Conservation (phyloP, 2,888 invertebrate genomes). For the Plagodis pulveraria region DNA sequence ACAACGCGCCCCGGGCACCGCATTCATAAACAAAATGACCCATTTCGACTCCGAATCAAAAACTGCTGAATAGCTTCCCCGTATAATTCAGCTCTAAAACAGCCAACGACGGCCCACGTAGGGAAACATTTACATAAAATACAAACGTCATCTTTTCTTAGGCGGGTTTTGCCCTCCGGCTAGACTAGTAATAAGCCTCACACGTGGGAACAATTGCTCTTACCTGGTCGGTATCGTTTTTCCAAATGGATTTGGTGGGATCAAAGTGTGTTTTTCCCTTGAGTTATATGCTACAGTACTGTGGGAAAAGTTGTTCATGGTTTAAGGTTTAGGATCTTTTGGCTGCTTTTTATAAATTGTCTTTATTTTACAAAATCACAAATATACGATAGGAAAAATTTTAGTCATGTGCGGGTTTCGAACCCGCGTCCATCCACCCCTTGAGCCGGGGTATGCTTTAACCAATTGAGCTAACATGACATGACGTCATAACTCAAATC, state of each 20-base stretch:
- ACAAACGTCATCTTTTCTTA: slow-evolving; percentile 44
- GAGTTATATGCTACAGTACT: slow-evolving; percentile 2
- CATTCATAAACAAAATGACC: slow-evolving; percentile 44
- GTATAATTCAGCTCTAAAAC: slow-evolving; percentile 43
- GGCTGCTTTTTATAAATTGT: too few relatives aligned
- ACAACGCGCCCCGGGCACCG: slow-evolving; percentile 33
- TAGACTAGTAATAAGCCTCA: slow-evolving; percentile 47
- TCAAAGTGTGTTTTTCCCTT: slow-evolving; percentile 26
- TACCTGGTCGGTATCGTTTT: slow-evolving; percentile 41
- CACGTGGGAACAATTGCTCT: slow-evolving; percentile 57
- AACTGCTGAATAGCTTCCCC: slow-evolving; percentile 42
- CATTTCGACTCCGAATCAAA: slow-evolving; percentile 42
- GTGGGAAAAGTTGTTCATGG: too few relatives aligned
- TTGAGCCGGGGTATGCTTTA: too few relatives aligned
- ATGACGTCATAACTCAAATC: too few relatives aligned
- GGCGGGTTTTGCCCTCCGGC: slow-evolving; percentile 34
- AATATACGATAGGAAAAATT: too few relatives aligned
- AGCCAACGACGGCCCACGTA: slow-evolving; percentile 38
- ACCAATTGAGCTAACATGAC: too few relatives aligned
- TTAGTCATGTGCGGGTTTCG: too few relatives aligned
- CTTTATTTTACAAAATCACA: too few relatives aligned
- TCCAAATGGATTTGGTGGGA: slow-evolving; percentile 24
- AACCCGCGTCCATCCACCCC: too few relatives aligned
- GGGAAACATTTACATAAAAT: slow-evolving; percentile 42
- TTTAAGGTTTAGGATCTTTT: too few relatives aligned